Percentiles rank a stretch among this genome's conserved stretches.
Conservation (phyloP, 2,113 vertebrate species). For the Corythaeola cristata region DNA sequence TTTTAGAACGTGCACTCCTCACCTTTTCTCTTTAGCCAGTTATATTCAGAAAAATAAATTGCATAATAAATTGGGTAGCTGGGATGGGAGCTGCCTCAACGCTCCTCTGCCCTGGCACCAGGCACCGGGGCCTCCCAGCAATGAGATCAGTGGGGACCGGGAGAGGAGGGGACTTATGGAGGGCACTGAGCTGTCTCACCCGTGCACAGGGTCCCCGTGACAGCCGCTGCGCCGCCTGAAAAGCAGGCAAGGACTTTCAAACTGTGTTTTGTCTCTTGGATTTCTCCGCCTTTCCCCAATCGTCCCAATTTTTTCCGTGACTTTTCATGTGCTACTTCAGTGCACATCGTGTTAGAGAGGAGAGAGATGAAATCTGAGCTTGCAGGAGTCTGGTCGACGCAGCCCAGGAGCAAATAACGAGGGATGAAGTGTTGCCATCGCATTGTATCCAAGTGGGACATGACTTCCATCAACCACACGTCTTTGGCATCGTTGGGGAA, state of each 20-base stretch:
- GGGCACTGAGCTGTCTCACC: neutral
- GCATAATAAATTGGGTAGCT: neutral
- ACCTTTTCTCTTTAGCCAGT: neutral
- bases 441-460: neutral
- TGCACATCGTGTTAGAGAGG: neutral
- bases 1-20: neutral
- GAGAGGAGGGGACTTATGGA: neutral
- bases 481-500: neutral
- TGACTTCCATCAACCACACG: accelerated
- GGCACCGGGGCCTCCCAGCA: neutral
- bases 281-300: neutral
- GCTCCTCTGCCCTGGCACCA: neutral
- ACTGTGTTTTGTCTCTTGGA: neutral
- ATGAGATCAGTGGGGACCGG: neutral
- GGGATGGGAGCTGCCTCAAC: neutral
- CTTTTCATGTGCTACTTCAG: neutral
- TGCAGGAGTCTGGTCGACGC: neutral
- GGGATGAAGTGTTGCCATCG: neutral
- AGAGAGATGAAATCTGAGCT: neutral
- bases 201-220: neutral
- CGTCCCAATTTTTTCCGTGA: neutral
- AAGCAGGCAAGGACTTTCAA: neutral
- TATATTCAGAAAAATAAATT: neutral
- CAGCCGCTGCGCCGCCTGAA: neutral
- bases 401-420: accelerated